Evolutionary conservation across 1,140 invertebrate genomes (phyloP).

Genomic region (Drosophila pallidifrons): DNA sequence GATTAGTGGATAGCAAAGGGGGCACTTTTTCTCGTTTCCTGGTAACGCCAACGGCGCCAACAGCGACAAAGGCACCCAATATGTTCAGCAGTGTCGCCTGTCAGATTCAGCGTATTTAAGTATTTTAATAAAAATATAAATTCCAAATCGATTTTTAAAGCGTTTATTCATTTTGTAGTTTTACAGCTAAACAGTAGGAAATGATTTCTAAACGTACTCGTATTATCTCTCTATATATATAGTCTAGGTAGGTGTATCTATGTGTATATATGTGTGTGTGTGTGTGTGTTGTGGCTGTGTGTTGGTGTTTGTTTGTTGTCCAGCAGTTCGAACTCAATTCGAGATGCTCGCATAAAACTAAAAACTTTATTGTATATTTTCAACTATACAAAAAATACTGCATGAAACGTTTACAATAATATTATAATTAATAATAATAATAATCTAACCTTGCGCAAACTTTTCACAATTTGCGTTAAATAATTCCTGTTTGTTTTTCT

Average conservation of each 20-base stretch:
- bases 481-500: slow-evolving; percentile 49
- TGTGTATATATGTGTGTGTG: slow-evolving; percentile 10
- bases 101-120: slow-evolving; percentile 68
- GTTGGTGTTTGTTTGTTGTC: slow-evolving; percentile 20
- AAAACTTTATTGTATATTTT: slow-evolving; percentile 78
- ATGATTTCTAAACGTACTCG: slow-evolving; percentile 79
- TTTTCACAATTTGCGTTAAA: slow-evolving; percentile 19
- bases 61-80: slow-evolving; percentile 51
- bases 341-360: slow-evolving; percentile 47
- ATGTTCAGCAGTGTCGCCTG: slow-evolving; percentile 77
- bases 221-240: slow-evolving; percentile 61
- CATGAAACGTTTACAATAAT: slow-evolving; percentile 66
- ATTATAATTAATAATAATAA: slow-evolving; percentile 11
- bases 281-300: slow-evolving; percentile 4
- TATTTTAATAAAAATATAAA: not conserved
- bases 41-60: slow-evolving; percentile 66
- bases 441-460: slow-evolving; percentile 46
- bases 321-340: slow-evolving; percentile 68
- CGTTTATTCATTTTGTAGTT: slow-evolving; percentile 78
- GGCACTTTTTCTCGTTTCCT: slow-evolving; percentile 87
- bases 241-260: slow-evolving; percentile 37
- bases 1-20: slow-evolving; percentile 89
- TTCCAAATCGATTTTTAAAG: slow-evolving; percentile 61
- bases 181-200: slow-evolving; percentile 82
- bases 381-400: slow-evolving; percentile 83